A percentile compares a stretch with the other conserved stretches of the same genome.
Evolutionary conservation across 2,113 vertebrate species (phyloP).

Genomic region (Callochromis pleurospilus): DNA sequence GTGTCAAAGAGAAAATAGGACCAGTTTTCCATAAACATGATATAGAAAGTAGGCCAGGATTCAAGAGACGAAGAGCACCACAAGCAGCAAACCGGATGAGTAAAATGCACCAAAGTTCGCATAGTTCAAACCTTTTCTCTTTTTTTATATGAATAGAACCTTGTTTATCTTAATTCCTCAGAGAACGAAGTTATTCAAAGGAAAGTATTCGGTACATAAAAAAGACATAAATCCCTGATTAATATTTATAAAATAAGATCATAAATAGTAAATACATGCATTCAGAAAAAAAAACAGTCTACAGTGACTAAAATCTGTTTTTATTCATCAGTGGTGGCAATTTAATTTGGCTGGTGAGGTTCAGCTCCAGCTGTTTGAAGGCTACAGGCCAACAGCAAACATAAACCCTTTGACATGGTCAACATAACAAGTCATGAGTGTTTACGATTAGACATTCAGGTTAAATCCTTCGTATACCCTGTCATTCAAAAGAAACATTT

Average conservation of each 20-base stretch:
- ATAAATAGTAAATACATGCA: not conserved
- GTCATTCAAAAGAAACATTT: conserved; percentile 42
- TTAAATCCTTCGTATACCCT: conserved; percentile 23
- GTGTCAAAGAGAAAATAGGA: conserved; percentile 51
- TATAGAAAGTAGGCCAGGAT: conserved; percentile 55
- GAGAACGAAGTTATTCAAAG: conserved; percentile 11
- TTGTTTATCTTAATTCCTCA: conserved; percentile 26
- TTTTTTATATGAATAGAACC: not conserved
- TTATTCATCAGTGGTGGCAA: not conserved
- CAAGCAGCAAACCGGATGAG: conserved; percentile 37
- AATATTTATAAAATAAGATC: not conserved
- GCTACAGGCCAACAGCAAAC: not conserved
- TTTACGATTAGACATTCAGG: conserved; percentile 9
- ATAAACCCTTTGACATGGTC: conserved; percentile 33
- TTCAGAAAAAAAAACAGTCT: not conserved
- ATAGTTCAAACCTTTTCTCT: conserved; percentile 24
- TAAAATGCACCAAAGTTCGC: conserved; percentile 44
- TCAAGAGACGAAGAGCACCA: conserved; percentile 42
- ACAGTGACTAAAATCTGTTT: not conserved
- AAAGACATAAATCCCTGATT: not conserved
- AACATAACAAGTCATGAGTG: conserved; percentile 7
- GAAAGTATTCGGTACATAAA: conserved; percentile 1
- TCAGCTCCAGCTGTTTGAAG: not conserved
- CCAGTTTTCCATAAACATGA: conserved; percentile 55
- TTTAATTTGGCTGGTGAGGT: not conserved